Evolutionary conservation across 2,888 invertebrate genomes (phyloP), one percentile per base, ranked within the genome.

Genomic region (Heliconius ismenius): DNA sequence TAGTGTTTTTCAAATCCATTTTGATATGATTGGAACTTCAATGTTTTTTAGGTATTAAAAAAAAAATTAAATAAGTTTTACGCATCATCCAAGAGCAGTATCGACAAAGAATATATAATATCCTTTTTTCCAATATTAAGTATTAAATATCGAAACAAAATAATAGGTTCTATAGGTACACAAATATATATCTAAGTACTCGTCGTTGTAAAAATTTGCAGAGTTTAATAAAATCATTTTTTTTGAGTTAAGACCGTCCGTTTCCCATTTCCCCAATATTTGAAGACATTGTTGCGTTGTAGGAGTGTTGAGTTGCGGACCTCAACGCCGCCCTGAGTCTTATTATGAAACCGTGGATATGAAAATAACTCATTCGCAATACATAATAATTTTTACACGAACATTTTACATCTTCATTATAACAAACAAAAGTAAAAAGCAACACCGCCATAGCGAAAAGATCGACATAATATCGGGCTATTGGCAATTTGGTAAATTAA

Each of bases 401-500:
- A 26, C 4, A 21, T 39, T 43, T 63, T 39, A 36, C 36, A 43
- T 43, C 26, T 26, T 43, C 39, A 39, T 73, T 62, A 26, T 18
- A 39, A 13, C 15, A 62, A 7, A 28, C 26, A 49, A 49, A 49
- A 49, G n/a, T 36, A 62, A 63, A 62, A 73, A 73, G n/a, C 39
- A 73, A 32, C 58, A 63, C 32, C 24, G 43, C 43, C 58, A 24
- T 43, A 15, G 24, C 15, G n/a, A 74, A 78, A 78, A 67, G 74
- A 73, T 76, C 72, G 43, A 26, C 28, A 72, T 79, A 72, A 72
- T 79, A 74, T 68, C 74, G 67, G 72, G 63, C 83, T 83, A 81
- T 82, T 81, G 81, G 84, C 62, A 84, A 87, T 89, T 90, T 90
- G 88, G 87, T 77, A 89, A 89, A 90, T 90, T 89, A 90, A 90